These are phyloP conservation scores for Sinohyriopsis cumingii DNA, from an alignment of 2,888 invertebrate species.

Conservation along the genomic window DNA sequence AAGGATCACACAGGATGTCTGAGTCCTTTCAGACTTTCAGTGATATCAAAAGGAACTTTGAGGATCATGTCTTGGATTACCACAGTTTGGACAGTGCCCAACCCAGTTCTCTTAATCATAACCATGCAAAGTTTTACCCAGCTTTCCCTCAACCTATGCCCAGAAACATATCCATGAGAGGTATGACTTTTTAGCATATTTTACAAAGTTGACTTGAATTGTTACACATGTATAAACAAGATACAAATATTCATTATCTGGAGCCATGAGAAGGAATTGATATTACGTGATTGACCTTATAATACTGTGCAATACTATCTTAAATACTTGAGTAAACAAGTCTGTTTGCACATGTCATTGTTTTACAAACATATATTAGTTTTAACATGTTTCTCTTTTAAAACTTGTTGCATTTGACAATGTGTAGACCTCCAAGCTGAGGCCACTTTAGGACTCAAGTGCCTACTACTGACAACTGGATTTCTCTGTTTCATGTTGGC, in stretches of 20 bases:
- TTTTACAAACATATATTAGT: background rate
- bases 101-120: constrained; percentile 80
- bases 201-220: too few species aligned
- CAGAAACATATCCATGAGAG: constrained; percentile 42
- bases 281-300: too few species aligned
- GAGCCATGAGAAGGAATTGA: too few species aligned
- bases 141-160: constrained; percentile 77
- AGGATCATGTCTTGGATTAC: constrained; percentile 66
- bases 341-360: background rate
- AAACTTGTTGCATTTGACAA: background rate
- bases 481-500: too few species aligned
- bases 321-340: too few species aligned
- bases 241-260: too few species aligned
- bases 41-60: constrained; percentile 58
- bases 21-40: constrained; percentile 68
- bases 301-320: background rate
- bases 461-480: too few species aligned
- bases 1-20: constrained; percentile 66
- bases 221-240: too few species aligned
- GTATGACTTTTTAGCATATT: constrained; percentile 20
- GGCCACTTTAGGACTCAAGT: too few species aligned
- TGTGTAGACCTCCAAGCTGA: too few species aligned
- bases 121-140: constrained; percentile 82
- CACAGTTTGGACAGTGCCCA: constrained; percentile 76
- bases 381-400: constrained; percentile 1